Base-by-base conservation (phyloP, 2,113 vertebrate species). In the Anhinga rufa region DNA sequence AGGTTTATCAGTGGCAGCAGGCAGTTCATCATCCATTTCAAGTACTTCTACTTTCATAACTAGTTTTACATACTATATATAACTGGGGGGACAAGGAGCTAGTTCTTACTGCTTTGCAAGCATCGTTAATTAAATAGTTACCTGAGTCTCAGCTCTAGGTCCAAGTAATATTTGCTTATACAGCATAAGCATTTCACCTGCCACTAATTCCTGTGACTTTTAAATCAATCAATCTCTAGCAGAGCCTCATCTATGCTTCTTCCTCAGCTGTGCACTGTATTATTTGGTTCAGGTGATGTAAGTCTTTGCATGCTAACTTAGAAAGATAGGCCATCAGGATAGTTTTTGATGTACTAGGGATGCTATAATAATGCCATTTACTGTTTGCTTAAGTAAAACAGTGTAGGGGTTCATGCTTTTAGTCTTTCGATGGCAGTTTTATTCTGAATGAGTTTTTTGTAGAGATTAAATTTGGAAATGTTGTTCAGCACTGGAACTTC, bases 111-210 rank as follows among this genome's bases (percentile, higher is more conserved):
- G 77, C 88, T 81, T 90, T 90, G 46, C 69, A 86, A 54, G 51
- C 42, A 83, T 84, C 57, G 61, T 79, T 87, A 89, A 78, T 92
- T 54, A 42, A 88, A 69, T 11, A 40, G 68, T 84, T 91, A 80
- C 31, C 48, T 8, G 26, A 65, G 49, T 72, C 75, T 86, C 74
- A 92, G 65, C 34, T 88, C 65, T 69, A 92, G 57, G 40, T 78
- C 61, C 66, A 96, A 90, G 57, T 93, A 77, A 86, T 88, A 79
- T 78, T 68, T 64, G n/a, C 83, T 92, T 84, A 69, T 68, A 68
- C 42, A 88, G 64, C 6, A 3, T 80, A 90, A 94, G 52, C 40
- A 66, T 90, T 92, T 88, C 42, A 91, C 68, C 69, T 92, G 57
- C 40, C 25, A 42, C 40, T 84, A 82, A 79, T 78, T 82, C 57